Base-by-base conservation (phyloP, 1,140 invertebrate species). In the Leptopilina boulardi region DNA sequence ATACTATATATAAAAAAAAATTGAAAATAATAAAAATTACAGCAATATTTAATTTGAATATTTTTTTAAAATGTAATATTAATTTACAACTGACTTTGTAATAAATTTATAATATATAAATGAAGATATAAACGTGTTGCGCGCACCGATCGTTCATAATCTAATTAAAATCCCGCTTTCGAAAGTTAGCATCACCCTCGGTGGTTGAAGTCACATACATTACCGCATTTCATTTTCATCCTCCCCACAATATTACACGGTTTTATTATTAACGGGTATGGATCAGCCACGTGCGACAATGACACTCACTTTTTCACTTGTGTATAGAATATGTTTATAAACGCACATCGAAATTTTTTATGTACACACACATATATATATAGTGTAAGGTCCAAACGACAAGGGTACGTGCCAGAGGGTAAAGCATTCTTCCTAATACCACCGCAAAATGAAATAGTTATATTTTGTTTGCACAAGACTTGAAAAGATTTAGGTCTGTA, bases 121-220 rank as follows among this genome's bases (percentile, higher is more conserved):
- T 44, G 42, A 44, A 44, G 11, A 54, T 59, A 66, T 66, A 66
- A 66, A 30, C 59, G 26, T 30, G 59, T 34, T 70, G 47, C 75
- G 79, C 79, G 41, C 75, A 81, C 80, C 84, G 81, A 85, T 85
- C 84, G 76, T 74, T 84, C 82, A 80, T 83, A 87, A 87, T 86
- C 77, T 84, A 86, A 87, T 87, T 87, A 85, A 87, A 87, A 84
- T 77, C 54, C 54, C 30, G 74, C 18, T 72, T 42, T 73, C 71
- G 66, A 74, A 66, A 71, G 47, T 74, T 72, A 30, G 38, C 54
- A 42, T 79, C 34, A 18, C 78, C 76, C 74, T 77, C 38, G 30
- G 47, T n/a, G 47, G 73, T 19, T 30, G 42, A 26, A 21, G 34
- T 23, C 56, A 51, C 47, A 41, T 41, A 30, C 74, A 70, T 70